Evolutionary conservation across 2,797 vertebrate genomes (phyloP).

Genomic region (Bradypodion ventrale): DNA sequence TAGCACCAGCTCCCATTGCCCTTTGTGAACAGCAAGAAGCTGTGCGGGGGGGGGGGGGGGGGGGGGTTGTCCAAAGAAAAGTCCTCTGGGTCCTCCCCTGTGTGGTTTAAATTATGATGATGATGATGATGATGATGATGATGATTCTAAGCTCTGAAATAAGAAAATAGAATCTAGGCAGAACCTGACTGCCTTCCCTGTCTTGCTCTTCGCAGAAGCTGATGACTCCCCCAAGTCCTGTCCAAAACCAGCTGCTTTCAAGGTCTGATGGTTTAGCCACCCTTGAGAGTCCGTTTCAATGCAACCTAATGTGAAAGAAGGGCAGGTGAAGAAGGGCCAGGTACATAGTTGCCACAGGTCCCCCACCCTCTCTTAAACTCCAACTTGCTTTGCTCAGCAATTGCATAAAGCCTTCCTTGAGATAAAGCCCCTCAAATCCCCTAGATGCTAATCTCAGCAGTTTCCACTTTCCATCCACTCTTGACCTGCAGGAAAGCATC

Average conservation of each 20-base stretch:
- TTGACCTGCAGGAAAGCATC: neutral
- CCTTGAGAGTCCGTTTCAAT: conserved; percentile 69
- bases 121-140: no score
- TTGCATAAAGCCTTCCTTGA: conserved; percentile 13
- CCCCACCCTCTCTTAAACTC: conserved; percentile 54
- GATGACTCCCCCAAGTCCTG: conserved; percentile 58
- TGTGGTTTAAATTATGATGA: neutral
- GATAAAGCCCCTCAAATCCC: conserved; percentile 41
- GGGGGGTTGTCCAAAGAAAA: conserved; percentile 36
- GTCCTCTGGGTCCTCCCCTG: conserved; percentile 48
- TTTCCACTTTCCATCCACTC: neutral
- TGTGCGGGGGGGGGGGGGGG: conserved; percentile 41
- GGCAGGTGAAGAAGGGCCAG: conserved; percentile 76
- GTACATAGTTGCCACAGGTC: conserved; percentile 40
- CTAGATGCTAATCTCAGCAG: conserved; percentile 72
- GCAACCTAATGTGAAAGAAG: conserved; percentile 85
- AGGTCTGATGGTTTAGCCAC: conserved; percentile 79
- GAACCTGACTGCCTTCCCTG: conserved; percentile 1
- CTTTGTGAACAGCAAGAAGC: conserved; percentile 48
- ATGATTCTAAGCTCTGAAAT: no score
- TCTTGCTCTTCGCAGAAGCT: neutral
- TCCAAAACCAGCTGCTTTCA: conserved; percentile 57
- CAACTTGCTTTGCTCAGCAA: conserved; percentile 83
- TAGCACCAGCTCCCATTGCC: conserved; percentile 93
- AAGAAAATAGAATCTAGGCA: neutral